Evolutionary conservation across 2,888 invertebrate species (phyloP).

Genomic region (Pyrgus malvae): DNA sequence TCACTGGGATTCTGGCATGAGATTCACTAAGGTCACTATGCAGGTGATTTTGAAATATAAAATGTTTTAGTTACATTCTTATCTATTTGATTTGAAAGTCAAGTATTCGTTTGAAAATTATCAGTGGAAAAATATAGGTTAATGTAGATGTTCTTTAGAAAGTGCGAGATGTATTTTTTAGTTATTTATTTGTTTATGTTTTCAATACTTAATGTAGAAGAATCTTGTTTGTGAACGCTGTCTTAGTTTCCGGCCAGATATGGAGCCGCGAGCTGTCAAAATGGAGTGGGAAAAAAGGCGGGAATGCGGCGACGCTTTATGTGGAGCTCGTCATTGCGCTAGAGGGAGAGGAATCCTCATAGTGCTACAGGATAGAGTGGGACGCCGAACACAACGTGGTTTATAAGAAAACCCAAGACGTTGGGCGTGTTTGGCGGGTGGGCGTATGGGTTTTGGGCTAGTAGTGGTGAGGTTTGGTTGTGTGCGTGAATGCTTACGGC

Average conservation of each 20-base stretch:
- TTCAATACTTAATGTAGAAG: conserved; percentile 1
- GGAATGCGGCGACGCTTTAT: conserved; percentile 82
- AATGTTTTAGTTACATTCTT: too few species aligned
- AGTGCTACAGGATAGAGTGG: conserved; percentile 47
- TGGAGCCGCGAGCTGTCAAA: conserved; percentile 82
- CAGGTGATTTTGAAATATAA: too few species aligned
- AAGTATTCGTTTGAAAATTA: too few species aligned
- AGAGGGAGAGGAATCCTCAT: conserved; percentile 54
- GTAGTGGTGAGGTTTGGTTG: conserved; percentile 57
- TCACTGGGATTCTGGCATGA: too few species aligned
- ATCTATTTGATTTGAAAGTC: too few species aligned
- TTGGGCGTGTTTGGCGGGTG: conserved; percentile 82
- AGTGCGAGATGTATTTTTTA: not conserved
- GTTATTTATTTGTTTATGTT: not conserved
- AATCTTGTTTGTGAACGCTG: conserved; percentile 62
- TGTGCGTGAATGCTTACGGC: conserved; percentile 50
- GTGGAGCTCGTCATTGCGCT: conserved; percentile 80
- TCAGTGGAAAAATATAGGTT: not conserved
- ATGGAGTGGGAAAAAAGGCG: conserved; percentile 83
- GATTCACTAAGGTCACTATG: too few species aligned
- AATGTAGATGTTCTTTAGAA: not conserved
- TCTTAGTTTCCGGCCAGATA: conserved; percentile 79
- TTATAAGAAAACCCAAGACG: conserved; percentile 82
- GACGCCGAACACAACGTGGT: conserved; percentile 78
- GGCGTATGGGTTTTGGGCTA: conserved; percentile 71